phyloP scores from a whole-genome alignment of 2,797 vertebrate species.

The Clamator glandarius region DNA sequence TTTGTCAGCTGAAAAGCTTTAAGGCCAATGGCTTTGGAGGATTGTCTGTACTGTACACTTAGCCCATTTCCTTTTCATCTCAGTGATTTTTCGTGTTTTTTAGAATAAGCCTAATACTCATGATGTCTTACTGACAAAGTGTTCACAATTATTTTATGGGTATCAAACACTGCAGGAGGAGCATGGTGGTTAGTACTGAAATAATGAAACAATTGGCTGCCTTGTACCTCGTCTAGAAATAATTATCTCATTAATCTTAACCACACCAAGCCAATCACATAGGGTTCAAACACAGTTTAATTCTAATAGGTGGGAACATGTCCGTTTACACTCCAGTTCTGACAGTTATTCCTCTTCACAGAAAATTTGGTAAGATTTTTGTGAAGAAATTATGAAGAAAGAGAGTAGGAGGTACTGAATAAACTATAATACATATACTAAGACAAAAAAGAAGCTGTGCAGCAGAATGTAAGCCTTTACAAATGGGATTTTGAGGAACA shows the following conservation, averaged over 20 bases:
- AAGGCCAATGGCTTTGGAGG: conserved; percentile 46
- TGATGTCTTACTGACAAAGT: conserved; percentile 47
- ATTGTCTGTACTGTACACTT: conserved; percentile 26
- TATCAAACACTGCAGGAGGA: conserved; percentile 48
- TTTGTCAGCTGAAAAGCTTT: conserved; percentile 58
- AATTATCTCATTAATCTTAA: conserved; percentile 79
- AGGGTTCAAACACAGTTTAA: conserved; percentile 74
- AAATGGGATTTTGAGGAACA: not conserved
- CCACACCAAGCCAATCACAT: conserved; percentile 35
- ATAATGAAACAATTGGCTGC: conserved; percentile 54
- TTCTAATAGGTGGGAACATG: conserved; percentile 63
- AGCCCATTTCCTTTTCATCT: conserved; percentile 56
- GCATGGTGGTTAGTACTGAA: conserved; percentile 30
- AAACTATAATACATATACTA: not conserved
- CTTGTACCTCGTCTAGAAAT: conserved; percentile 71
- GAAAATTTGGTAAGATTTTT: conserved; percentile 22
- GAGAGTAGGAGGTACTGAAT: not conserved
- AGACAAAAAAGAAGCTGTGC: not conserved
- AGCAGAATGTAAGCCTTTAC: not conserved
- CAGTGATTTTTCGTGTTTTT: conserved; percentile 32
- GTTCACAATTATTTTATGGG: conserved; percentile 50
- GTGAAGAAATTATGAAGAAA: not conserved
- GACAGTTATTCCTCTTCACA: conserved; percentile 8
- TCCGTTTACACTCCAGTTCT: conserved; percentile 41
- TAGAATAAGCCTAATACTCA: conserved; percentile 22